These are phyloP conservation scores for Spodoptera littoralis DNA, from an alignment of 2,888 invertebrate genomes.

Conservation along the genomic window DNA sequence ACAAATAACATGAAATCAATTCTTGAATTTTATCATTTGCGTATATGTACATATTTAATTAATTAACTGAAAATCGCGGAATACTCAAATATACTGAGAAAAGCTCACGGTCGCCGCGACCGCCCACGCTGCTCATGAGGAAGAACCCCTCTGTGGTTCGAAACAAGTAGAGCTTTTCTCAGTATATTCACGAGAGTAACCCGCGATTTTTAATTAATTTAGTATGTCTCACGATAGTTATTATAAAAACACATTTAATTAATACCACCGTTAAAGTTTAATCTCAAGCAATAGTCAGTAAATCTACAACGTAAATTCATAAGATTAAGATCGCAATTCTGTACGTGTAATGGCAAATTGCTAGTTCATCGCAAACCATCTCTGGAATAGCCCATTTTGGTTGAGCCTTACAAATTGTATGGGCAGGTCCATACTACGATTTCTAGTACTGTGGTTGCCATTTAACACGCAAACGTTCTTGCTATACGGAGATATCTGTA, in stretches of 20 bases:
- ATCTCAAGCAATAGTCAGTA: constrained; percentile 36
- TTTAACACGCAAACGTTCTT: constrained; percentile 43
- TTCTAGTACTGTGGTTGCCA: constrained; percentile 36
- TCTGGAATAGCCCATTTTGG: constrained; percentile 49
- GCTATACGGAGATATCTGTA: constrained; percentile 31
- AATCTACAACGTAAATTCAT: constrained; percentile 32
- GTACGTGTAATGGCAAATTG: constrained; percentile 49
- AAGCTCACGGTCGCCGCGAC: too few species aligned
- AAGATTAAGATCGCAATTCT: constrained; percentile 51
- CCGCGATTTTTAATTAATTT: too few species aligned
- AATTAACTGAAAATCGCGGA: too few species aligned
- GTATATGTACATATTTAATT: not conserved
- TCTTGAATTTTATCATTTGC: too few species aligned
- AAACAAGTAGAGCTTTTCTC: too few species aligned
- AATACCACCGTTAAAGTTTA: constrained; percentile 19
- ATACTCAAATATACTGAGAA: too few species aligned
- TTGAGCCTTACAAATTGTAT: constrained; percentile 52
- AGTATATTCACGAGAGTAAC: too few species aligned
- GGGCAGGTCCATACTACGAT: constrained; percentile 42
- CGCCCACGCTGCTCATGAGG: too few species aligned
- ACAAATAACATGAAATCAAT: too few species aligned
- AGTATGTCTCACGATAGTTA: too few species aligned
- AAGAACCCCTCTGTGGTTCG: too few species aligned
- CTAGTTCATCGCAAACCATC: constrained; percentile 49
- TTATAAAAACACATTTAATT: not conserved